Conservation (phyloP, 1,140 invertebrate genomes). For the Globodera rostochiensis region DNA sequence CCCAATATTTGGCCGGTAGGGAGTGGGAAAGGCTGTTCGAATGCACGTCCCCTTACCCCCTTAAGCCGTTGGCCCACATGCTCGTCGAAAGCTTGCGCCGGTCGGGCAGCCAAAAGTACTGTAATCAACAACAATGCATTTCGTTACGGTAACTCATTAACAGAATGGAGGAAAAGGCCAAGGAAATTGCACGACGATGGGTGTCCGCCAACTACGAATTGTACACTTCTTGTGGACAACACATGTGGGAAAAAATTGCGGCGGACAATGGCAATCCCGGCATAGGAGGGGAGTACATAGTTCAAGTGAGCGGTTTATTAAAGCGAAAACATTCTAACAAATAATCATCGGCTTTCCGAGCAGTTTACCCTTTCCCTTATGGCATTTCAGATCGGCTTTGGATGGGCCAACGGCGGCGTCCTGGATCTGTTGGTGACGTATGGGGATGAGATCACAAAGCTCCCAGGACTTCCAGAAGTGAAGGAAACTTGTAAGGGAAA, state of each 20-base stretch:
- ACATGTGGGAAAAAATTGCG: conserved; percentile 26
- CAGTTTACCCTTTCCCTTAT: neutral
- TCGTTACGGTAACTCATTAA: neutral
- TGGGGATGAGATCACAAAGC: neutral
- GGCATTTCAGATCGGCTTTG: conserved; percentile 15
- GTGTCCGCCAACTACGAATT: conserved; percentile 20
- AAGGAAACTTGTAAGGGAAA: neutral
- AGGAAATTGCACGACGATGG: conserved; percentile 24
- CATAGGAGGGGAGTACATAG: conserved; percentile 20
- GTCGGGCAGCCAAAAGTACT: conserved; percentile 14
- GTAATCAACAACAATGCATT: too few species aligned
- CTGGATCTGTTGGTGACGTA: conserved; percentile 27
- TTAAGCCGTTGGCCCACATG: conserved; percentile 20
- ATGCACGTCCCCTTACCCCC: neutral
- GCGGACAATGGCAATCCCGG: conserved; percentile 1
- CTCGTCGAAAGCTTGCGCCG: conserved; percentile 11
- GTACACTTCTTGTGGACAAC: neutral
- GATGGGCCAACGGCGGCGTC: conserved; percentile 17
- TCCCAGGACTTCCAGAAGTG: neutral
- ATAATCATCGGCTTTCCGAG: neutral
- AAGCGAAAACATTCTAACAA: neutral
- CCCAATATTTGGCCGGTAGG: conserved; percentile 31
- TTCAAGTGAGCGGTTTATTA: neutral
- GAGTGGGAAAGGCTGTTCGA: neutral
- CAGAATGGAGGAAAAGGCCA: conserved; percentile 24